These are phyloP conservation scores for Sinhomidia bicolor DNA, from an alignment of 2,888 invertebrate genomes.

Conservation along the genomic window DNA sequence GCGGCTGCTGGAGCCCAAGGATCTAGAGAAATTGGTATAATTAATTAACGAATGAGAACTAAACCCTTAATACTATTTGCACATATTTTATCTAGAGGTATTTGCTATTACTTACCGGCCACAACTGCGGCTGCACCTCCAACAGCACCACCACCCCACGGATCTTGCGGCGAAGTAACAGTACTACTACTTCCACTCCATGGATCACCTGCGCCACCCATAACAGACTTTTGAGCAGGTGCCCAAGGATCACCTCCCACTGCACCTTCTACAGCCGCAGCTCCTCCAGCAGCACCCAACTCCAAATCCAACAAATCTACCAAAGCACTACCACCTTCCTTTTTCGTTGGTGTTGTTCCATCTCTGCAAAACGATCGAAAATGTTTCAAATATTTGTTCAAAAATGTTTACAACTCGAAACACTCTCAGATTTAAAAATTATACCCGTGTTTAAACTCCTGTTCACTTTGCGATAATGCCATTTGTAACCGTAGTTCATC, in stretches of 20 bases:
- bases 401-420: constrained; percentile 7
- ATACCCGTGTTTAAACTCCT: constrained; percentile 87
- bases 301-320: constrained; percentile 92
- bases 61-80: no score
- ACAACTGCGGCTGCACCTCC: constrained; percentile 60
- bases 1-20: constrained; percentile 84
- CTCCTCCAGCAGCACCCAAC: constrained; percentile 84
- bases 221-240: constrained; percentile 72
- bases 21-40: constrained; percentile 81
- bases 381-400: constrained; percentile 6
- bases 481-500: constrained; percentile 98
- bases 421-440: constrained; percentile 25
- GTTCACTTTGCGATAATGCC: constrained; percentile 96
- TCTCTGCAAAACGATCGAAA: constrained; percentile 38
- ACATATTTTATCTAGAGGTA: no score
- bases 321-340: constrained; percentile 82
- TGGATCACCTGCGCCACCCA: constrained; percentile 65
- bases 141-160: constrained; percentile 73
- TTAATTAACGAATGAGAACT: not conserved
- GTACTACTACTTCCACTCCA: constrained; percentile 79
- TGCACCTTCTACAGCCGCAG: constrained; percentile 81
- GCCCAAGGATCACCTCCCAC: constrained; percentile 81
- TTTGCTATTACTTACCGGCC: constrained; percentile 67
- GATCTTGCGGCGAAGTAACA: constrained; percentile 78
- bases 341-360: constrained; percentile 61